These are phyloP conservation scores for Pelusios castaneus DNA, from an alignment of 2,113 vertebrate species.

Conservation along the genomic window DNA sequence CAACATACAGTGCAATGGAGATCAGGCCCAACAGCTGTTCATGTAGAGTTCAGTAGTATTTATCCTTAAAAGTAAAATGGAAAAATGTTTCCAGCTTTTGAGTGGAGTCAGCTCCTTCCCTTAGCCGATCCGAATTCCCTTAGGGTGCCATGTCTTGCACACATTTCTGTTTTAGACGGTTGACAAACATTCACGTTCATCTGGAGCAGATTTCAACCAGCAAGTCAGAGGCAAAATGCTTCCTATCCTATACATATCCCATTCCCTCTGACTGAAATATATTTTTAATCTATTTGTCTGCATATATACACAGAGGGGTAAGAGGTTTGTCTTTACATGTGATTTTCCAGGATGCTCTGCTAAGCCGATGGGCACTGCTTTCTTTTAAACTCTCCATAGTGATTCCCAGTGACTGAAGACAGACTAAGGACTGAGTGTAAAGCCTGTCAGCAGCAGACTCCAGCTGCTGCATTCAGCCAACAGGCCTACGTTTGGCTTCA, in stretches of 20 bases:
- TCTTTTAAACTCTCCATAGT: background rate
- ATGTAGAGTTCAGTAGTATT: background rate
- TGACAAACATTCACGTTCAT: background rate
- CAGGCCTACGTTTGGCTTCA: constrained; percentile 17
- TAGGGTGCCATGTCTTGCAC: background rate
- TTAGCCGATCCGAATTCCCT: background rate
- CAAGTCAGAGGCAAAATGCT: background rate
- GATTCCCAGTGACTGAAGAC: constrained; percentile 27
- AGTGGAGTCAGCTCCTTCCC: background rate
- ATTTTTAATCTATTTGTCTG: background rate
- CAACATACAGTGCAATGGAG: background rate
- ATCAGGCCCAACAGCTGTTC: background rate
- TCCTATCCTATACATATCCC: background rate
- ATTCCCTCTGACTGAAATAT: background rate
- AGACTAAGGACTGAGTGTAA: constrained; percentile 3
- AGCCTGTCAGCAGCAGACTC: background rate
- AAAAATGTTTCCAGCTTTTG: background rate
- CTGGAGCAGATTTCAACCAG: background rate
- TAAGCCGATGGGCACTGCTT: background rate
- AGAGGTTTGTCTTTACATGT: background rate
- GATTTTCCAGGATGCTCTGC: background rate
- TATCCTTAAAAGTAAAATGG: background rate
- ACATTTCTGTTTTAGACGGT: background rate
- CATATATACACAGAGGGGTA: background rate
- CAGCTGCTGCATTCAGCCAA: constrained; percentile 5